A percentile compares a stretch with the other conserved stretches of the same genome.
Conservation (phyloP, 2,113 vertebrate species). For the Shinisaurus crocodilurus region DNA sequence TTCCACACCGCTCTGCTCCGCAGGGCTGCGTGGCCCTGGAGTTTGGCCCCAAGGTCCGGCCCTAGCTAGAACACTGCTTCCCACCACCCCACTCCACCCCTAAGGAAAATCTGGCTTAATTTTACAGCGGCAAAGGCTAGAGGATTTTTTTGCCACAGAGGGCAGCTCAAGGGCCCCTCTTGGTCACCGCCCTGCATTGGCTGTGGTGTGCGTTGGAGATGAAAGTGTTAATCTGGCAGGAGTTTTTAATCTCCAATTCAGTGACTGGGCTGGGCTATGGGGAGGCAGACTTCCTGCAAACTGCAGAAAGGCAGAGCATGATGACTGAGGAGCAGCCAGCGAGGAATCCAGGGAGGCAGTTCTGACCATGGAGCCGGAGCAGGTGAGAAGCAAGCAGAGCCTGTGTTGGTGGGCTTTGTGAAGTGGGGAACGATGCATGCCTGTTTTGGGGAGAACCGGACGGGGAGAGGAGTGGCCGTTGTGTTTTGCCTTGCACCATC, state of each 20-base stretch:
- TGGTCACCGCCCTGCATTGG: background rate
- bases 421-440: no score
- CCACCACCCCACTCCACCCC: no score
- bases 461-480: no score
- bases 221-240: conserved; percentile 4
- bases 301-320: background rate
- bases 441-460: background rate
- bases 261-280: background rate
- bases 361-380: background rate
- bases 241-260: background rate
- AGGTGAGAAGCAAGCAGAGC: background rate
- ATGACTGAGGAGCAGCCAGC: no score
- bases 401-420: background rate
- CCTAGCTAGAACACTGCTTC: no score
- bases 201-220: background rate
- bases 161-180: background rate
- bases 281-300: background rate
- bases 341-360: background rate
- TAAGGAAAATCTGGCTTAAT: background rate
- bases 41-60: no score
- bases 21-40: no score
- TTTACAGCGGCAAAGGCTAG: background rate
- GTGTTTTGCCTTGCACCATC: background rate
- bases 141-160: background rate
- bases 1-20: no score